Conservation (phyloP, 2,888 invertebrate species). For the Gymnosoma rotundatum region DNA sequence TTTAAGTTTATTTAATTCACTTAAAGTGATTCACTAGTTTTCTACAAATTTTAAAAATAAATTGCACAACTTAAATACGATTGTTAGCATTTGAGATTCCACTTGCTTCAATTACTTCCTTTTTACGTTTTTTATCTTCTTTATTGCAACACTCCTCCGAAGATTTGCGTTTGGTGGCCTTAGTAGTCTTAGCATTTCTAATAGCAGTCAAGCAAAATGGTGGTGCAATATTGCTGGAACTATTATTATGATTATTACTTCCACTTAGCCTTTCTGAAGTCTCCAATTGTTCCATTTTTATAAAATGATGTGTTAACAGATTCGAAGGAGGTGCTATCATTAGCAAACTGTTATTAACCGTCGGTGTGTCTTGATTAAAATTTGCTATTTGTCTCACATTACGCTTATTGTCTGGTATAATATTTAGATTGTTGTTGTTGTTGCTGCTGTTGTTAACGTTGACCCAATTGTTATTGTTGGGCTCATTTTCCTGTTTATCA, state of each 20-base stretch:
- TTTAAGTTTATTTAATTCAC: slow-evolving; percentile 33
- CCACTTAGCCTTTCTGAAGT: not conserved
- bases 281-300: slow-evolving; percentile 75
- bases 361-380: not conserved
- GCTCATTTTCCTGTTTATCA: slow-evolving; percentile 82
- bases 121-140: slow-evolving; percentile 63
- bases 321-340: slow-evolving; percentile 78
- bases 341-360: slow-evolving; percentile 75
- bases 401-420: slow-evolving; percentile 3
- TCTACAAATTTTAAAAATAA: not conserved
- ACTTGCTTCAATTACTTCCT: slow-evolving; percentile 3
- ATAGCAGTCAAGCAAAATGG: slow-evolving; percentile 14
- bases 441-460: slow-evolving; percentile 76
- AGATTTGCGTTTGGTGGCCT: slow-evolving; percentile 54
- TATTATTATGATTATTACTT: not conserved
- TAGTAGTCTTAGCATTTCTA: slow-evolving; percentile 16
- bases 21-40: slow-evolving; percentile 25
- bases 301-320: slow-evolving; percentile 52
- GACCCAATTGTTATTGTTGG: slow-evolving; percentile 80
- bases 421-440: slow-evolving; percentile 10
- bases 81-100: not conserved
- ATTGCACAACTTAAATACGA: slow-evolving; percentile 39
- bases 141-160: slow-evolving; percentile 24
- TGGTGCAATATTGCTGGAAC: not conserved
- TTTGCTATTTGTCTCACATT: slow-evolving; percentile 44